Evolutionary conservation across 2,888 invertebrate genomes (phyloP).

Genomic region (Bellardia bayeri): DNA sequence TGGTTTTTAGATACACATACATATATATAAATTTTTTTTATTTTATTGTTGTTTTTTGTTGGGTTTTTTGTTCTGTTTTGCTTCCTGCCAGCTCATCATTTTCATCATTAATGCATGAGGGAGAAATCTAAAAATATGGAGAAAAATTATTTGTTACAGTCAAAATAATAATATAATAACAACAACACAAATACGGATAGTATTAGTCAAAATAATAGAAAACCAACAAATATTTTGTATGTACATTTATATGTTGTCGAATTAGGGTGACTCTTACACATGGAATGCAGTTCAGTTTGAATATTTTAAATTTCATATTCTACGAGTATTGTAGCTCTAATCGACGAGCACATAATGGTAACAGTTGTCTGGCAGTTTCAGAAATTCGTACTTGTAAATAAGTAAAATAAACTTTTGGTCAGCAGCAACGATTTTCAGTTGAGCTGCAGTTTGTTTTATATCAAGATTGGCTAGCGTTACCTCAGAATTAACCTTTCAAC

Average conservation of each 20-base stretch:
- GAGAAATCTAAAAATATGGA: slow-evolving; percentile 32
- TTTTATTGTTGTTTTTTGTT: slow-evolving; percentile 22
- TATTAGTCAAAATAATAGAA: slow-evolving; percentile 16
- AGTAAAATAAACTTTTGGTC: neutral
- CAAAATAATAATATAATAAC: slow-evolving; percentile 5
- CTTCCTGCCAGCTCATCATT: slow-evolving; percentile 67
- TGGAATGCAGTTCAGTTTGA: neutral
- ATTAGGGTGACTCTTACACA: neutral
- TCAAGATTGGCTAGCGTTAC: too few relatives aligned
- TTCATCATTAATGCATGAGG: slow-evolving; percentile 63
- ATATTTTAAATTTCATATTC: neutral
- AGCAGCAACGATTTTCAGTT: neutral
- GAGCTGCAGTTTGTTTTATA: neutral
- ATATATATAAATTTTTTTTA: slow-evolving; percentile 56
- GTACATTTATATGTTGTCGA: neutral
- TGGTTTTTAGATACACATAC: slow-evolving; percentile 62
- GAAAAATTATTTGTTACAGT: slow-evolving; percentile 37
- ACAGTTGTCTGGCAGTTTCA: slow-evolving; percentile 55
- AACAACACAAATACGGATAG: slow-evolving; percentile 5
- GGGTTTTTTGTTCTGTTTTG: slow-evolving; percentile 42
- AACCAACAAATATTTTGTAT: slow-evolving; percentile 21
- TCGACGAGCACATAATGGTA: slow-evolving; percentile 23
- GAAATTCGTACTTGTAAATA: neutral
- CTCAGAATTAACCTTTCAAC: too few relatives aligned
- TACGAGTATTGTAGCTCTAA: slow-evolving; percentile 2